phyloP scores from a whole-genome alignment of 2,888 invertebrate genomes.

The Tenthredo mesomela region DNA sequence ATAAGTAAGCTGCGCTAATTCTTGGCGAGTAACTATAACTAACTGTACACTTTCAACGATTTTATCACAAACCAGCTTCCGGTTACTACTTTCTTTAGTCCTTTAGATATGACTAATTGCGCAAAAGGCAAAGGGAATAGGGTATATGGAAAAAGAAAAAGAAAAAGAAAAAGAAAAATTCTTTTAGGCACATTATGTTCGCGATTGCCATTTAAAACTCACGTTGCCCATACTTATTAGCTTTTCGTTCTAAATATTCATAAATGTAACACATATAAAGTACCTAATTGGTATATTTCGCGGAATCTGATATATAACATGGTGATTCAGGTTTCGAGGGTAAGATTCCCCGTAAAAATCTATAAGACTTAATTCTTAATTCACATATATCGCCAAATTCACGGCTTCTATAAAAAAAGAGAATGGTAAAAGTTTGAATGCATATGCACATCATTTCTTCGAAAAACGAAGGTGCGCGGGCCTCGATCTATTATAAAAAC shows the following conservation, averaged over 20 bases:
- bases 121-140: background rate
- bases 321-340: too few relatives aligned
- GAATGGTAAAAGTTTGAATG: too few relatives aligned
- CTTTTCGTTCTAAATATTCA: background rate
- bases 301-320: too few relatives aligned
- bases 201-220: background rate
- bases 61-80: background rate
- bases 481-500: too few relatives aligned
- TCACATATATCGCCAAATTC: too few relatives aligned
- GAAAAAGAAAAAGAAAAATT: too few relatives aligned
- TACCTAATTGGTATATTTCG: background rate
- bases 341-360: too few relatives aligned
- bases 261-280: background rate
- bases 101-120: background rate
- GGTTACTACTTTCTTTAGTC: conserved; percentile 3
- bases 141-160: background rate
- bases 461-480: too few relatives aligned
- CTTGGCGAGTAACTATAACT: background rate
- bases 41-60: background rate
- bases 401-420: too few relatives aligned
- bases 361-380: too few relatives aligned
- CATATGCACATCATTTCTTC: too few relatives aligned
- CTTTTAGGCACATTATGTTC: background rate
- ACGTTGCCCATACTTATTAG: background rate
- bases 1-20: background rate